Percentiles rank a stretch among this genome's conserved stretches.
Conservation (phyloP, 2,797 vertebrate species). For the Sebastes steindachneri region DNA sequence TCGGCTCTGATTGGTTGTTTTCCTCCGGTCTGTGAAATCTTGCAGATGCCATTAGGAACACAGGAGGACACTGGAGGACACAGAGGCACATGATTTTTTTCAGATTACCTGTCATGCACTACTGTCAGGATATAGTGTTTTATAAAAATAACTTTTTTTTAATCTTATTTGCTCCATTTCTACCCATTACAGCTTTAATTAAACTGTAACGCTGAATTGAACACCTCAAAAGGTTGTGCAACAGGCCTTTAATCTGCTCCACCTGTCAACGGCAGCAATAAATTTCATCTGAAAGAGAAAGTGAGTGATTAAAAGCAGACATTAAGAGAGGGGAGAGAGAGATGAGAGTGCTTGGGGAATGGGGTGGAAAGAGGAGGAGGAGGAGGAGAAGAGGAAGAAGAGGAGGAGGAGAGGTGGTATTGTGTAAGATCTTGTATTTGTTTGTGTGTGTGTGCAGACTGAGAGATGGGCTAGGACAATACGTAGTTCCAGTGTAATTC, state of each 20-base stretch:
- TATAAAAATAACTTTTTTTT: background rate
- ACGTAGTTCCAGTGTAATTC: slow-evolving; percentile 47
- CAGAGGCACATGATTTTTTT: background rate
- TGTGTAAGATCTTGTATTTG: slow-evolving; percentile 53
- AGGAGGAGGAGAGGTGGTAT: slow-evolving; percentile 39
- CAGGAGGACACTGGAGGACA: no score
- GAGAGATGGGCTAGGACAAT: slow-evolving; percentile 56
- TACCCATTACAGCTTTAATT: slow-evolving; percentile 1
- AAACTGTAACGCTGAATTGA: slow-evolving; percentile 7
- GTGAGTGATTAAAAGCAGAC: slow-evolving; percentile 33
- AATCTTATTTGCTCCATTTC: no score
- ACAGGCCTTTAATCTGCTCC: slow-evolving; percentile 13
- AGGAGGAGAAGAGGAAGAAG: background rate
- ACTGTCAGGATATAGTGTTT: background rate
- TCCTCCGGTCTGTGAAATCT: no score
- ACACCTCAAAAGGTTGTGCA: slow-evolving; percentile 19
- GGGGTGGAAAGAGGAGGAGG: background rate
- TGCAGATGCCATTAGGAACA: no score
- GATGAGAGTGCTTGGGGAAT: background rate
- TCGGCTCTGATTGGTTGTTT: no score
- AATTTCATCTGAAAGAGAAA: slow-evolving; percentile 21
- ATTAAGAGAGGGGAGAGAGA: slow-evolving; percentile 13
- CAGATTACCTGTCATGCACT: background rate
- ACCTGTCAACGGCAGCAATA: slow-evolving; percentile 6
- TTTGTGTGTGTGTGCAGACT: slow-evolving; percentile 6